phyloP scores from a whole-genome alignment of 2,797 vertebrate genomes.

The Morelia viridis region DNA sequence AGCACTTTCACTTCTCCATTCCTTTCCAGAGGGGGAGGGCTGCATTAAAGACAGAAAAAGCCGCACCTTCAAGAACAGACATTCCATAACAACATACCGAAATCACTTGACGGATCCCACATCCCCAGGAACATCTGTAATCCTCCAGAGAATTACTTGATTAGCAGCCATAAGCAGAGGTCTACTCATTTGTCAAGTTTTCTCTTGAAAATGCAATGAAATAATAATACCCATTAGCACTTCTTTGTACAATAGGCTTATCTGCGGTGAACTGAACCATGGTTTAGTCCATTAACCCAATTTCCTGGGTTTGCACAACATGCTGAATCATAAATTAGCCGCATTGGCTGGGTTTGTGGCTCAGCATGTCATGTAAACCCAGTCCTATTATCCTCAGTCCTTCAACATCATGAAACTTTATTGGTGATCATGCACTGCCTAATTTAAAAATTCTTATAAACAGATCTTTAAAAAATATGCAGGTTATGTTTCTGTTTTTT shows the following conservation, averaged over 20 bases:
- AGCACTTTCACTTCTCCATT: constrained; percentile 53
- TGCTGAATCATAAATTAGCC: neutral
- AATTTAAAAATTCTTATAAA: constrained; percentile 65
- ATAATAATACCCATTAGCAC: neutral
- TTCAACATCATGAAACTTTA: constrained; percentile 66
- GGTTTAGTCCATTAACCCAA: neutral
- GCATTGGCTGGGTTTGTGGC: constrained; percentile 40
- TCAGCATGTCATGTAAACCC: neutral
- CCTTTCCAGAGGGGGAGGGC: constrained; percentile 29
- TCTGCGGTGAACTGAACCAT: neutral
- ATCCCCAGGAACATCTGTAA: constrained; percentile 52
- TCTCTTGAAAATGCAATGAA: neutral
- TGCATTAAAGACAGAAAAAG: constrained; percentile 52
- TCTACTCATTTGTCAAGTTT: constrained; percentile 38
- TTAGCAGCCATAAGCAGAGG: constrained; percentile 62
- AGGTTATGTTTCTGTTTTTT: constrained; percentile 48
- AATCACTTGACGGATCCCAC: constrained; percentile 57
- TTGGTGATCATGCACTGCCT: constrained; percentile 63
- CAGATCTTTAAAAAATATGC: constrained; percentile 60
- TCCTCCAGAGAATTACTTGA: constrained; percentile 51
- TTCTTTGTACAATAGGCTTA: neutral
- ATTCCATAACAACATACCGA: constrained; percentile 65
- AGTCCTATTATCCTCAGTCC: constrained; percentile 59
- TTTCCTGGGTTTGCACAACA: neutral
- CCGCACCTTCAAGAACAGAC: constrained; percentile 62